Percentiles rank a stretch among this genome's conserved stretches.
phyloP scores from a whole-genome alignment of 2,113 vertebrate species.

The Nerophis lumbriciformis region DNA sequence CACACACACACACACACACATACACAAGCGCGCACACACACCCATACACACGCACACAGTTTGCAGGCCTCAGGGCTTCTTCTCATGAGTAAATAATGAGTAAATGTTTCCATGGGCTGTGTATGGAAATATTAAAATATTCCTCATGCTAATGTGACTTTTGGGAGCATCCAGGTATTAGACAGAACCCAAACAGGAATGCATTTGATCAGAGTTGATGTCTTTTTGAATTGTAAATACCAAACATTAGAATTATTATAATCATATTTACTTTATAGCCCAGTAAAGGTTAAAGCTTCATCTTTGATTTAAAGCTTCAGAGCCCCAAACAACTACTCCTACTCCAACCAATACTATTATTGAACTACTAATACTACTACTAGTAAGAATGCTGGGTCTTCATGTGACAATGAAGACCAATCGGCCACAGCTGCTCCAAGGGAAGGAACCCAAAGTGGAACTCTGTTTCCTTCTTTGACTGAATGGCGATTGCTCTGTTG shows the following conservation, averaged over 20 bases:
- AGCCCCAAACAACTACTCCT: no score
- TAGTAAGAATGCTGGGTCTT: no score
- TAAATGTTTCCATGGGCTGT: slow-evolving; percentile 27
- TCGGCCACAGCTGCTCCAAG: no score
- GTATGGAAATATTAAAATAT: slow-evolving; percentile 52
- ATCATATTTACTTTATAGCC: neutral
- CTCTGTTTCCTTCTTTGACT: no score
- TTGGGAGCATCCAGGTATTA: slow-evolving; percentile 30
- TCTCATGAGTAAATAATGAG: slow-evolving; percentile 47
- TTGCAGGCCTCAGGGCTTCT: slow-evolving; percentile 21
- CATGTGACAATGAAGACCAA: no score
- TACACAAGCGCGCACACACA: slow-evolving; percentile 9
- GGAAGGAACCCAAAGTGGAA: no score
- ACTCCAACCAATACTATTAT: no score
- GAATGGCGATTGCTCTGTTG: no score
- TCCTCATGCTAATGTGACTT: slow-evolving; percentile 62
- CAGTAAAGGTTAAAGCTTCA: neutral
- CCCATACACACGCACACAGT: neutral
- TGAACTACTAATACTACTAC: no score
- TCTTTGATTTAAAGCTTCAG: neutral
- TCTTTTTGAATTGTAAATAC: slow-evolving; percentile 9
- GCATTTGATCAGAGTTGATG: neutral
- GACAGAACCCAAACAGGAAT: slow-evolving; percentile 9
- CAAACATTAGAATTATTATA: no score
- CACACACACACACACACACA: slow-evolving; percentile 5